These are phyloP conservation scores for Archegozetes longisetosus DNA, from an alignment of 1,140 invertebrate species.

Conservation along the genomic window DNA sequence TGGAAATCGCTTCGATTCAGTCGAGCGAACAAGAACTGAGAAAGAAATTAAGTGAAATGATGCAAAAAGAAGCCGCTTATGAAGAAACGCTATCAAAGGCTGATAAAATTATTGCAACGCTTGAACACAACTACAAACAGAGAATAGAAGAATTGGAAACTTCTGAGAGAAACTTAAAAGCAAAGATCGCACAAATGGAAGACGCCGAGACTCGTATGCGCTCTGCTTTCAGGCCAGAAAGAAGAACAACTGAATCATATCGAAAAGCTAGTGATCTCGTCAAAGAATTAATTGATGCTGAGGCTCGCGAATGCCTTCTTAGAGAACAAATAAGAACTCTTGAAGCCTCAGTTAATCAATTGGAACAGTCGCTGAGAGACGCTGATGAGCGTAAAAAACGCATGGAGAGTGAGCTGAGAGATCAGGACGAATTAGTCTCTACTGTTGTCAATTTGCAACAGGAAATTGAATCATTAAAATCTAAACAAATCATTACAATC, in stretches of 20 bases:
- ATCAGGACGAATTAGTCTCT: constrained; percentile 27
- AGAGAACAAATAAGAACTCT: constrained; percentile 12
- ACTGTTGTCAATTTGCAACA: constrained; percentile 24
- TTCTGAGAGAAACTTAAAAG: constrained; percentile 16
- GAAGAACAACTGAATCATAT: constrained; percentile 19
- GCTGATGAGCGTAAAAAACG: constrained; percentile 23
- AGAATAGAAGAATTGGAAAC: constrained; percentile 29
- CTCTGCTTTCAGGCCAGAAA: constrained; percentile 17
- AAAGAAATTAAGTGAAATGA: neutral
- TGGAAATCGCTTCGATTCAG: neutral
- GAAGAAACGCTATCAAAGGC: constrained; percentile 52
- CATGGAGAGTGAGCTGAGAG: constrained; percentile 24
- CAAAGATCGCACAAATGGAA: constrained; percentile 23
- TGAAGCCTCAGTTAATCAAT: constrained; percentile 9
- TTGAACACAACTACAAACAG: constrained; percentile 45
- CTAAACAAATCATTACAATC: constrained; percentile 24
- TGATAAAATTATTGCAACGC: constrained; percentile 50
- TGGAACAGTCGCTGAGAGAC: constrained; percentile 21
- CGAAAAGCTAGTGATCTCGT: constrained; percentile 23
- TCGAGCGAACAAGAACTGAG: neutral
- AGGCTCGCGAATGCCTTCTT: constrained; percentile 18
- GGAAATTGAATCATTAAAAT: constrained; percentile 23
- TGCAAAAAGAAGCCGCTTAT: constrained; percentile 42
- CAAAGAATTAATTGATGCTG: constrained; percentile 23
- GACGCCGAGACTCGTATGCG: constrained; percentile 23